Base-by-base conservation (phyloP, 2,113 vertebrate genomes). In the Coryphaenoides rupestris region DNA sequence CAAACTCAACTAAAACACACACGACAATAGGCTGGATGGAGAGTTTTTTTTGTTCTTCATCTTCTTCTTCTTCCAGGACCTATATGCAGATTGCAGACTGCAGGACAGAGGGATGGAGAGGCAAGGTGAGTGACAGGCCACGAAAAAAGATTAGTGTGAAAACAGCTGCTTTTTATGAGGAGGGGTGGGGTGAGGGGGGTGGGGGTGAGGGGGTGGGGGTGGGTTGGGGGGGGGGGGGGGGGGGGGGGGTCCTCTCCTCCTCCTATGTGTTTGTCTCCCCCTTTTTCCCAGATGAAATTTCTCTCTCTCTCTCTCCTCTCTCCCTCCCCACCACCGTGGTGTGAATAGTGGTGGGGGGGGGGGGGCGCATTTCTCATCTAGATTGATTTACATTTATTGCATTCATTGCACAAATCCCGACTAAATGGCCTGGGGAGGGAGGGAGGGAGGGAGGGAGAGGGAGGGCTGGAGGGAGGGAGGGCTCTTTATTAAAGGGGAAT, bases 381-480 rank as follows among this genome's bases (percentile, higher is more conserved):
- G 90, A 90, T 92, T 93, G 91, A 92, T 93, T 93, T 93, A 93
- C 92, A 92, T 92, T 91, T 92, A 92, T 93, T 87, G 90, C 87
- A 93, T 93, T 93, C 91, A 93, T 90, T 85, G 82, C 87, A 85
- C 88, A 90, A 88, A 91, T 89, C 89, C 80, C 77, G 77, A 78
- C 73, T 86, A 84, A 86, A 85, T 82, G 75, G 83, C 26, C n/a
- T n/a, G n/a, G n/a, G n/a, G n/a, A 22, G 69, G 73, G 71, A 54
- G 72, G 45, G 78, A 52, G 70, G 86, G 81, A 15, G 89, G 87
- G 85, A 59, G 77, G 82, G 87, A n/a, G n/a, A n/a, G n/a, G n/a
- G n/a, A 22, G 69, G 73, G 71, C 55, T 72, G 45, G 78, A 52
- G 70, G 86, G 81, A 15, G 89, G 87, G 85, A 59, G 77, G 82